Base-by-base conservation (phyloP, 1,140 invertebrate species). In the Drosophila santomea region DNA sequence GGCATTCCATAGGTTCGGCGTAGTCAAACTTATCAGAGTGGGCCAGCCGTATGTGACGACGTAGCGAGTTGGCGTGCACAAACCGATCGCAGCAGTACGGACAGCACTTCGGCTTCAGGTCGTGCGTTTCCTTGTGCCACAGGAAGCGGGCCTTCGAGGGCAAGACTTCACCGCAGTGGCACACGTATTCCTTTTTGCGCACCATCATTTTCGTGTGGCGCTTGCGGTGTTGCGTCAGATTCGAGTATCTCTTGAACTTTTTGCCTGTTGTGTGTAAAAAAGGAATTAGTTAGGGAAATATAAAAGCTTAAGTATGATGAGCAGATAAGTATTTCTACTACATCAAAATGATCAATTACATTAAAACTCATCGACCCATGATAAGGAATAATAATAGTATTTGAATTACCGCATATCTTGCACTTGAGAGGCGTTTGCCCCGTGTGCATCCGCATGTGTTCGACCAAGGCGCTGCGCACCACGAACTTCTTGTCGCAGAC, bases 91-190 rank as follows among this genome's bases (percentile, higher is more conserved):
- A 95, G 93, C 97, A 98, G 83, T 96, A 95, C 1, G 94, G 94
- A 92, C 97, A 98, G 28, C 96, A 95, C 91, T 97, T 97, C 0
- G 97, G 97, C 91, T 95, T 96, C 4, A 94, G 93, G 59, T 96
- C 96, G 92, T 98, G 97, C 0, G 95, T 96, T 92, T 97, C 97
- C 78, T 96, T 95, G 92, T 98, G 97, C 96, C 96, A 97, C 1
- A 94, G 94, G 44, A 97, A 94, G 91, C 97, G 97, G 54, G 96
- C 96, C 88, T 96, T 95, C 25, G 96, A 96, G 73, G 96, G 96
- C 91, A 97, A 95, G 14, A 97, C 94, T 67, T 96, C 95, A 17
- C 96, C 96, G 91, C 96, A 97, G 55, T 95, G 94, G 79, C 96
- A 96, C 79, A 97, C 95, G 83, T 95, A 97, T 90, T 97, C 96